Percentiles rank a stretch among this genome's conserved stretches.
Evolutionary conservation across 1,140 invertebrate genomes (phyloP).

Genomic region (Bombus superbus): DNA sequence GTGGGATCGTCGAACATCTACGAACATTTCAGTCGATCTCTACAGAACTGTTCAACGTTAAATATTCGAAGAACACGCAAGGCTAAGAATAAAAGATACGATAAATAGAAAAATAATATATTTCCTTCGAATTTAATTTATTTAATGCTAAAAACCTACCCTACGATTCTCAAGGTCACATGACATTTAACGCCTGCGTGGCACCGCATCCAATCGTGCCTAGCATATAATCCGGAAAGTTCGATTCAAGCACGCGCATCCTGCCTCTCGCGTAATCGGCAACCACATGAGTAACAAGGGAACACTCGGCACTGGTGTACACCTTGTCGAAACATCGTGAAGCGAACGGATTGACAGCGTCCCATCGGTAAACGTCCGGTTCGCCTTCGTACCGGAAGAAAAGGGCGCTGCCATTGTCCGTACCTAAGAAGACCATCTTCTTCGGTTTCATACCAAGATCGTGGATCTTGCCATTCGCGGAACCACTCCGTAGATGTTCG

Average conservation of each 20-base stretch:
- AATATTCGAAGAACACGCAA: too few species aligned
- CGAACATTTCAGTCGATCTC: too few species aligned
- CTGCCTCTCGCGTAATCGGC: conserved; percentile 83
- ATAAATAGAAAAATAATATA: neutral
- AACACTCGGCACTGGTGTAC: conserved; percentile 82
- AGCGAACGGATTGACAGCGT: conserved; percentile 71
- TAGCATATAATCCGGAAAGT: conserved; percentile 86
- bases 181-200: conserved; percentile 82
- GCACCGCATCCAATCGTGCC: conserved; percentile 85
- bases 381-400: conserved; percentile 84
- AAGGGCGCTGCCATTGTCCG: conserved; percentile 84
- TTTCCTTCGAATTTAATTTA: neutral
- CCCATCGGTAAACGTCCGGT: conserved; percentile 82
- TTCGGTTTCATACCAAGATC: conserved; percentile 84
- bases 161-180: conserved; percentile 66
- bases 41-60: too few species aligned
- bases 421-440: conserved; percentile 84
- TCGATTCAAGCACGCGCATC: conserved; percentile 85
- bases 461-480: conserved; percentile 81
- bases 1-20: too few species aligned
- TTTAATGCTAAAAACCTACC: neutral
- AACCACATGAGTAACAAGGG: conserved; percentile 84
- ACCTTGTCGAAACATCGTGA: conserved; percentile 81
- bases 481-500: conserved; percentile 83
- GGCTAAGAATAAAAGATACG: too few species aligned